Percentiles rank a stretch among this genome's conserved stretches.
These are phyloP conservation scores for Gambusia holbrooki DNA, from an alignment of 2,113 vertebrate genomes.

Conservation along the genomic window DNA sequence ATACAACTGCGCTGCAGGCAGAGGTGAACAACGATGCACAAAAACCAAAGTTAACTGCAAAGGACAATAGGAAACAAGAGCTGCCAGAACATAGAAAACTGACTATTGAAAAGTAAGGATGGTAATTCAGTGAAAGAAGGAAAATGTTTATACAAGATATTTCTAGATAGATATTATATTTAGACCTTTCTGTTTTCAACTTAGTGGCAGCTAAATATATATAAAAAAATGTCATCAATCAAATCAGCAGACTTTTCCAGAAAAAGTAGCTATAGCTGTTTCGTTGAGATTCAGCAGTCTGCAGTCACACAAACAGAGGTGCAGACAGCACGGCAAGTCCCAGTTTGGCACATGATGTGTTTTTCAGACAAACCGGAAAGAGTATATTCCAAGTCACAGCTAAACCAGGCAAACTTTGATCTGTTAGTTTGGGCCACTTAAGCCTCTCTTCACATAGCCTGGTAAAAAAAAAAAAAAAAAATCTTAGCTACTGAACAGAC, in stretches of 20 bases:
- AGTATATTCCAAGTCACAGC: not conserved
- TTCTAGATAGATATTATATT: not conserved
- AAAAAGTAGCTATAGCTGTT: not conserved
- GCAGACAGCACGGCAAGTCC: too few species aligned
- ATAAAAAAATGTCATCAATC: not conserved
- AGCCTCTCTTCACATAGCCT: not conserved
- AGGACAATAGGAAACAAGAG: not conserved
- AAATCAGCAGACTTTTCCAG: not conserved
- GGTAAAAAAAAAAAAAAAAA: too few species aligned
- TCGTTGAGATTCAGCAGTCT: too few species aligned
- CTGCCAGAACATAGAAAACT: not conserved
- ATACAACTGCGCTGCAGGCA: constrained; percentile 52
- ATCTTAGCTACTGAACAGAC: too few species aligned
- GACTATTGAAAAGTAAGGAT: constrained; percentile 3
- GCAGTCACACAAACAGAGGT: not conserved
- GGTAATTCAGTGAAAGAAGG: not conserved
- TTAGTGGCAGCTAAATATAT: not conserved
- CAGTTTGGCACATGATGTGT: not conserved
- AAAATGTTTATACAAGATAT: not conserved
- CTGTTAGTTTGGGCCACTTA: not conserved
- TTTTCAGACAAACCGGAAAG: not conserved
- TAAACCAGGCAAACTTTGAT: not conserved
- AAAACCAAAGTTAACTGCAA: not conserved
- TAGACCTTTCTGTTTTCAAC: not conserved
- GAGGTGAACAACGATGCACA: constrained; percentile 14